phyloP scores from a whole-genome alignment of 2,888 invertebrate species.

The Osmoderma eremita region DNA sequence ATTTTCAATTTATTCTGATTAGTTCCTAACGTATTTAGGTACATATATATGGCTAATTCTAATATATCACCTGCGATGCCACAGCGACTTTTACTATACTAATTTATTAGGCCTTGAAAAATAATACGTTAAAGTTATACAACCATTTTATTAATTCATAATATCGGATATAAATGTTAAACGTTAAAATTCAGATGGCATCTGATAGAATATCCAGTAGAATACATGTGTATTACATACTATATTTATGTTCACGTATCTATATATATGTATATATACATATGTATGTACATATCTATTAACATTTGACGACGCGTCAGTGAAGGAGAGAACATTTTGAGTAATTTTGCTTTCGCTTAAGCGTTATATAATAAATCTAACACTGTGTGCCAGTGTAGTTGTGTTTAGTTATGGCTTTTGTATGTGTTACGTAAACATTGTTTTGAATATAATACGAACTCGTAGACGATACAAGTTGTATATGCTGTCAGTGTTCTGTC shows the following conservation, averaged over 20 bases:
- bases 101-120: conserved; percentile 9
- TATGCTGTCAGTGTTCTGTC: conserved; percentile 29
- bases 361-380: conserved; percentile 1
- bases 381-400: not conserved
- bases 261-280: not conserved
- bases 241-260: not conserved
- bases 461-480: not conserved
- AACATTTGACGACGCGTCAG: conserved; percentile 6
- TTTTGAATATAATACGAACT: conserved; percentile 16
- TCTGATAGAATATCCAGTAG: not conserved
- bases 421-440: conserved; percentile 23
- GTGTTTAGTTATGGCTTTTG: conserved; percentile 9
- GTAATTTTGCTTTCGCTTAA: conserved; percentile 5
- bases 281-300: not conserved
- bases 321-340: not conserved
- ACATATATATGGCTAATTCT: too few relatives aligned
- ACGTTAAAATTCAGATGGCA: conserved; percentile 9
- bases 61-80: too few relatives aligned
- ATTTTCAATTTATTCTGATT: too few relatives aligned
- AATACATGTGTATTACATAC: not conserved
- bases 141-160: not conserved
- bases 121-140: not conserved
- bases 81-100: conserved; percentile 2
- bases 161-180: not conserved
- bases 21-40: too few relatives aligned